Evolutionary conservation across 2,113 vertebrate genomes (phyloP), one percentile per base, ranked within the genome.

Genomic region (Otocyon megalotis): DNA sequence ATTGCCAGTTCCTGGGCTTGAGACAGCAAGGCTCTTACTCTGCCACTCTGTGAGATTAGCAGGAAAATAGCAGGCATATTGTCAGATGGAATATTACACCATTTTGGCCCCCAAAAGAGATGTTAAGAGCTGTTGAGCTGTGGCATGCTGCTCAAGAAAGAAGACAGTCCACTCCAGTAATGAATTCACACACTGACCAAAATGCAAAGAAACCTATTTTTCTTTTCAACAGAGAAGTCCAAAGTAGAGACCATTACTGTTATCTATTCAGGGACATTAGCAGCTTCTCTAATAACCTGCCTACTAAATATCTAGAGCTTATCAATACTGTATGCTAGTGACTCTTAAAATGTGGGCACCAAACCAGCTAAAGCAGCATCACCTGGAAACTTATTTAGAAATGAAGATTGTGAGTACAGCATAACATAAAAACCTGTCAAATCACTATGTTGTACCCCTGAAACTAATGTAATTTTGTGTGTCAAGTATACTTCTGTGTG

Each of bases 1-100:
- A 19, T 60, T 53, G 3, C 14, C 58, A 35, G 83, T 60, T 35
- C 4, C 92, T 43, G 32, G 83, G 43, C 74, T 26, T 16, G 30
- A 90, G 58, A 30, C 76, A 83, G 90, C 79, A 60, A 86, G 56
- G 58, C 30, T 53, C 90, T 95, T 48, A 22, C 58, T 81, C 54
- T 63, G 82, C 81, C 81, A 37, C 32, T 69, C 37, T 71, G 76
- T 28, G 82, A 97, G 76, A 96, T 85, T 24, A 94, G 96, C 76
- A n/a, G 69, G 26, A 50, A 96, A 96, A 89, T n/a, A 32, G 74
- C 62, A 92, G 90, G 58, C 71, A 19, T 67, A 43, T 69, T 94
- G 88, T 90, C 94, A 90, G 67, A 71, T 53, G 58, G 71, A 90
- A 69, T 85, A 81, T 24, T 82, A 50, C 2, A 67, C 62, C 26